Conservation (phyloP, 2,113 vertebrate genomes). For the Ageneiosus marmoratus region DNA sequence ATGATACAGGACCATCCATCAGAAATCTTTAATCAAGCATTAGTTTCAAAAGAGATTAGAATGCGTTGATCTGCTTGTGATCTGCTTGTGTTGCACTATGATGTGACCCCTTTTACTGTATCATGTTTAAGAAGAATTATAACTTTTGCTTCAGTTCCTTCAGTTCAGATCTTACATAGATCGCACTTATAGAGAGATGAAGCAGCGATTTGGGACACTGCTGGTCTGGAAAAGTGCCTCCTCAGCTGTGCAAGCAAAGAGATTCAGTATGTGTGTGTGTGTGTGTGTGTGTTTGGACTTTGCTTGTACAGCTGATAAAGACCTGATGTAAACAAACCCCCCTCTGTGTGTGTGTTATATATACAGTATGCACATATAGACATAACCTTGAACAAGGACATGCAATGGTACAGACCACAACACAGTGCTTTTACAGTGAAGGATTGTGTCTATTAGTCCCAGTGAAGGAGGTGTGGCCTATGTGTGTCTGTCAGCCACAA, state of each 20-base stretch:
- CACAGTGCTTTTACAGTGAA: background rate
- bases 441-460: too few relatives aligned
- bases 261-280: background rate
- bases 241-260: conserved; percentile 19
- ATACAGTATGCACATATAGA: background rate
- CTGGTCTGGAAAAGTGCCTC: background rate
- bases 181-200: background rate
- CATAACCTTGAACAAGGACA: conserved; percentile 18
- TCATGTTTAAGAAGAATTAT: too few relatives aligned
- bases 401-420: background rate
- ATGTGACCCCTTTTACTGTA: too few relatives aligned
- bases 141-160: background rate
- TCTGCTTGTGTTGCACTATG: too few relatives aligned
- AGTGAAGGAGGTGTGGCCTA: background rate
- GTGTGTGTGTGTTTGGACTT: background rate
- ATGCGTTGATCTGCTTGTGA: too few relatives aligned
- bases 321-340: conserved; percentile 1
- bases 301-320: conserved; percentile 32
- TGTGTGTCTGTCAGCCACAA: background rate
- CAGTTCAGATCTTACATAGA: background rate
- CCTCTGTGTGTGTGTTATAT: background rate
- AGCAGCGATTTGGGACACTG: background rate
- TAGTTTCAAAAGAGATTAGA: too few relatives aligned
- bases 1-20: too few relatives aligned
- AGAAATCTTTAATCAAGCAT: too few relatives aligned